These are phyloP conservation scores for Ophraella communa DNA, from an alignment of 2,888 invertebrate species.

Conservation along the genomic window DNA sequence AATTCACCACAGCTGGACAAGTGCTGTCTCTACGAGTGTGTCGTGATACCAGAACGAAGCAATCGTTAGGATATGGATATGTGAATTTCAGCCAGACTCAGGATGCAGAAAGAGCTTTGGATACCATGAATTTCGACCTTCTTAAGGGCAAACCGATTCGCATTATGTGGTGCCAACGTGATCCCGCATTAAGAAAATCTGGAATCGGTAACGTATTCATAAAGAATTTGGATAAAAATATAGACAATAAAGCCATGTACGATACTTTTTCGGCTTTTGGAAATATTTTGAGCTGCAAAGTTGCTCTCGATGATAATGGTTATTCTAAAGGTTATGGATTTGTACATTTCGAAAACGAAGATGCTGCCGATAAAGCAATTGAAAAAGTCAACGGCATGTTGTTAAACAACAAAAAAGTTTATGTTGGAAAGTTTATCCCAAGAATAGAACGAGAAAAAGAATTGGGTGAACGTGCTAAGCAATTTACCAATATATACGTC, in stretches of 20 bases:
- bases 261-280: conserved; percentile 99
- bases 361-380: conserved; percentile 95
- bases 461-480: conserved; percentile 91
- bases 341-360: conserved; percentile 98
- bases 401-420: conserved; percentile 96
- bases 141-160: conserved; percentile 97
- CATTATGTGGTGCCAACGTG: conserved; percentile 99
- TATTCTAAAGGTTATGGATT: conserved; percentile 95
- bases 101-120: conserved; percentile 98
- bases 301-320: conserved; percentile 93
- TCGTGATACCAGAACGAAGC: conserved; percentile 94
- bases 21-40: conserved; percentile 98
- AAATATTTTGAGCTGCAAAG: conserved; percentile 98
- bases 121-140: conserved; percentile 99
- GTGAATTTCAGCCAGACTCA: conserved; percentile 99
- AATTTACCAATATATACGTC: conserved; percentile 97
- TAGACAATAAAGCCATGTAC: conserved; percentile 99
- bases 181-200: conserved; percentile 96
- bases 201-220: conserved; percentile 99
- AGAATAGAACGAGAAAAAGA: conserved; percentile 96
- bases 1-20: conserved; percentile 98
- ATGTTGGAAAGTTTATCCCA: conserved; percentile 97
- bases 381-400: conserved; percentile 99
- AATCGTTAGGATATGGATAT: conserved; percentile 98
- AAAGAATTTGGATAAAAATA: conserved; percentile 97